Base-by-base conservation (phyloP, 2,797 vertebrate genomes). In the Tiaroga cobitis region DNA sequence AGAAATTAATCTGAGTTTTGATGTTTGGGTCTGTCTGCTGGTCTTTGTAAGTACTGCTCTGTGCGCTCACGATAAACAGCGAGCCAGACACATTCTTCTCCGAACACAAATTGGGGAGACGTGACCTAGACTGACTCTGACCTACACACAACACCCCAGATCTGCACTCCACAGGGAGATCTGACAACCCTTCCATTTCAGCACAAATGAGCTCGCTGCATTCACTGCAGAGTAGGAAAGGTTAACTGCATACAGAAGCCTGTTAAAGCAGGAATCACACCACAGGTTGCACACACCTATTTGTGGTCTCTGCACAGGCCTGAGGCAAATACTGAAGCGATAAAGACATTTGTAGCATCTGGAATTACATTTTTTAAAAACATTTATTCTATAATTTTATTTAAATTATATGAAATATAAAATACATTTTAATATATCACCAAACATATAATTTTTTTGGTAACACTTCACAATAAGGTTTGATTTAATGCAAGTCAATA, bases 171-270 rank as follows among this genome's bases (percentile, higher is more conserved):
- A 19, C 37, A 16, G 51, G 51, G 80, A 82, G 13, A 65, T 39
- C 32, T 19, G 34, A 65, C 72, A 67, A 46, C 41, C 21, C 67
- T 75, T 82, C 61, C 61, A 75, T 72, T 79, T 75, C 29, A 65
- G 73, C 61, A 79, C 78, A 85, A 80, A 86, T 77, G 59, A 86
- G 69, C 16, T 56, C 9, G 6, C 41, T n/a, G 61, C 65, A 43
- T 34, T 70, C 43, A 43, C 26, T 8, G 82, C 82, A 39, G 61
- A 76, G 72, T 9, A 32, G 21, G 61, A 83, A 39, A 68, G n/a
- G 29, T 39, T 68, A 67, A 65, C 59, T 49, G 29, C 26, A 46
- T 51, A 54, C 59, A 83, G 59, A 75, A 34, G 41, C 34, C 2
- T 2, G 29, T 37, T 39, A 51, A 67, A 32, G 9, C 72, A 29